Percentiles rank a stretch among this genome's conserved stretches.
phyloP scores from a whole-genome alignment of 2,888 invertebrate genomes.

The Spodoptera littoralis region DNA sequence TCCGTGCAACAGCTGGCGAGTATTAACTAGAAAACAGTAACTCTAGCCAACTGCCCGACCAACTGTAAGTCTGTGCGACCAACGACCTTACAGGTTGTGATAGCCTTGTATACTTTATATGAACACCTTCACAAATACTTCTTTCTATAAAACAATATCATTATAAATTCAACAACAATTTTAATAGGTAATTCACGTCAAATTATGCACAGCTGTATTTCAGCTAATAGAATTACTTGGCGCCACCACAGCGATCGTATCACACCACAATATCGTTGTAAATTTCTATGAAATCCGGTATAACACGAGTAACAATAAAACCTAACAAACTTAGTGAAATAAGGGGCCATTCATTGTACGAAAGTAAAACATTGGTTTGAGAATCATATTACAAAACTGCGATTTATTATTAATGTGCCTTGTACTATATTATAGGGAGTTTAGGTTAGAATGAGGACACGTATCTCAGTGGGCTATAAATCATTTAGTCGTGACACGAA shows the following conservation, averaged over 20 bases:
- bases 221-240: slow-evolving; percentile 51
- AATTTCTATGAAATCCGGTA: slow-evolving; percentile 45
- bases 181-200: slow-evolving; percentile 32
- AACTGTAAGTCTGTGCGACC: slow-evolving; percentile 63
- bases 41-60: slow-evolving; percentile 58
- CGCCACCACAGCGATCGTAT: slow-evolving; percentile 46
- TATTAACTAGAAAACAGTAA: slow-evolving; percentile 63
- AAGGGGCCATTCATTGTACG: slow-evolving; percentile 21
- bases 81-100: slow-evolving; percentile 43
- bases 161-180: slow-evolving; percentile 34
- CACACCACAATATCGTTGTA: slow-evolving; percentile 35
- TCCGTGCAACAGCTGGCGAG: slow-evolving; percentile 61
- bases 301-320: slow-evolving; percentile 37
- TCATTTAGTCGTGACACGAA: slow-evolving; percentile 53
- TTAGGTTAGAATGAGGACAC: slow-evolving; percentile 42
- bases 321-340: slow-evolving; percentile 29
- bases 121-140: too few relatives aligned
- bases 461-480: slow-evolving; percentile 52
- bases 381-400: slow-evolving; percentile 19
- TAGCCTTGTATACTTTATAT: too few relatives aligned
- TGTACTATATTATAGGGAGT: slow-evolving; percentile 46
- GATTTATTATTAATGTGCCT: slow-evolving; percentile 51
- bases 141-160: too few relatives aligned
- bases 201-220: slow-evolving; percentile 37
- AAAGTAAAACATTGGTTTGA: slow-evolving; percentile 21